Evolutionary conservation across 2,113 vertebrate genomes (phyloP).

Genomic region (Lipotes vexillifer): DNA sequence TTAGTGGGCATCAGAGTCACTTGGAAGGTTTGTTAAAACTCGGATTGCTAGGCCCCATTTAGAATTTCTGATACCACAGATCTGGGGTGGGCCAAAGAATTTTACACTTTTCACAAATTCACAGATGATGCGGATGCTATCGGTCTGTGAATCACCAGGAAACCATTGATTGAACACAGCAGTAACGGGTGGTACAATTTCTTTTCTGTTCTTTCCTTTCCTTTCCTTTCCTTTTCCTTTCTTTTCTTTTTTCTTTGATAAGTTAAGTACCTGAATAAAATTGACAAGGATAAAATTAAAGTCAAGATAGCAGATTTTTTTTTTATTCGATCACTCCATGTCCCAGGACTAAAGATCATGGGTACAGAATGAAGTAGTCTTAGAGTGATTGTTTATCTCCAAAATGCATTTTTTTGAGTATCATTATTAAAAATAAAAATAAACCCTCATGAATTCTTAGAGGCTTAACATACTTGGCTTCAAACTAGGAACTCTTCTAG

Average conservation of each 20-base stretch:
- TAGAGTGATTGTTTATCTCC: background rate
- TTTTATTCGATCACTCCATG: background rate
- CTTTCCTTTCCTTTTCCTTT: no score
- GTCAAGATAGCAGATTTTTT: background rate
- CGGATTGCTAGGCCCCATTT: background rate
- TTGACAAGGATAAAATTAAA: background rate
- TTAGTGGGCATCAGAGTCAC: background rate
- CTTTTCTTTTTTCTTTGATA: no score
- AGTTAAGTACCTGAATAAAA: background rate
- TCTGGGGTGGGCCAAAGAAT: background rate
- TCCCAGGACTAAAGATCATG: background rate
- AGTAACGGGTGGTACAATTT: background rate
- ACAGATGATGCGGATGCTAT: background rate
- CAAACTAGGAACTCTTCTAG: background rate
- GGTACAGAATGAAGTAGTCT: background rate
- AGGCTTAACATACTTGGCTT: background rate
- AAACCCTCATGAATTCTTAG: background rate
- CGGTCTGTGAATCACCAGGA: background rate
- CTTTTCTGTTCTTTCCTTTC: no score
- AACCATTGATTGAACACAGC: background rate
- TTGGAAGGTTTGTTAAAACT: no score
- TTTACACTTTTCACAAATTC: background rate
- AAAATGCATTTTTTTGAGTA: background rate
- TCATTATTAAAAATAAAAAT: background rate
- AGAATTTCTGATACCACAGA: background rate